Evolutionary conservation across 2,797 vertebrate genomes (phyloP), one percentile per base, ranked within the genome.

Genomic region (Capromys pilorides): DNA sequence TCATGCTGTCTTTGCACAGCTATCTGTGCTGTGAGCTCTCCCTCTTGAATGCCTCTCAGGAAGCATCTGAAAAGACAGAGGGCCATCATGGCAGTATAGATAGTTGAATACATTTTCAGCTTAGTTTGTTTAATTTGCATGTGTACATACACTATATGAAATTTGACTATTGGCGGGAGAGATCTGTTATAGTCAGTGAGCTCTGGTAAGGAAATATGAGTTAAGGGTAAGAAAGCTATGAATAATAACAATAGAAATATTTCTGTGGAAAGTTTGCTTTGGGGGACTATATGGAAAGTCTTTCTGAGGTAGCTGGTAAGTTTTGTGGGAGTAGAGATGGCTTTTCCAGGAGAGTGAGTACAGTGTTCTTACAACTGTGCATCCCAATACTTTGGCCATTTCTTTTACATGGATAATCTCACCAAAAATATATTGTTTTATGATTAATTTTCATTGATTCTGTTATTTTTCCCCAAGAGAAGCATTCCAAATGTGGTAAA

Each of bases 181-280:
- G 2, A 81, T 88, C 88, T 90, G 39, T 79, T 71, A 78, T 75
- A 24, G 39, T 92, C 73, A 88, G 31, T n/a, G 41, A 93, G 59
- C 12, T 33, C 81, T 77, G 26, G 36, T 69, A 77, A 89, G 45
- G 31, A 94, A 86, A 66, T 66, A 67, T 39, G 57, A 73, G 14
- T 69, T 39, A 57, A 96, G n/a, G 19, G 77, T 13, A n/a, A 77
- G 24, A 77, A 59, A 91, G 51, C 54, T 86, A 1, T 54, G 31
- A 94, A 39, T 14, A 92, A 73, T 24, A 86, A 45, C 9, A 87
- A 86, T 24, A 33, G 71, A 49, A n/a, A 66, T 28, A 45, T 33
- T 57, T n/a, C 18, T 91, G 3, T 73, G 24, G 26, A 73, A 94
- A 88, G 61, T 54, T 71, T 79, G 33, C 24, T 87, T 8, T 95